Conservation (phyloP, 92 coral and sea anemone genomes). For the Anthopleura xanthogrammica region DNA sequence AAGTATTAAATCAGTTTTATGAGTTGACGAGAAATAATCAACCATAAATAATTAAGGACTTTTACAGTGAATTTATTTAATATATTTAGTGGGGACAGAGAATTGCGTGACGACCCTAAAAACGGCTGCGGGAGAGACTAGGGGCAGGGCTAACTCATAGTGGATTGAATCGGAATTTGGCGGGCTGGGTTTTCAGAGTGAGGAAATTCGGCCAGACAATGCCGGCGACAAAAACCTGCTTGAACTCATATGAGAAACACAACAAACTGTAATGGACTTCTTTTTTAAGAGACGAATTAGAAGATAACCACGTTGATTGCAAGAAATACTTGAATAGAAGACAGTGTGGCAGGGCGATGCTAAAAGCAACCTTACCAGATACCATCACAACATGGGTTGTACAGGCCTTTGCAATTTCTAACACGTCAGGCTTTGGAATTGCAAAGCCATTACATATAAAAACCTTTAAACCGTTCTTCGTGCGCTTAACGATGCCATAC, state of each 20-base stretch:
- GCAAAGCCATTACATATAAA: conserved; percentile 65
- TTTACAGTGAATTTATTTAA: no score
- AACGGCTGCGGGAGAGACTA: no score
- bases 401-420: conserved; percentile 92
- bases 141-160: no score
- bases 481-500: conserved; percentile 78
- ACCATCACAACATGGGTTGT: conserved; percentile 91
- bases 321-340: background rate
- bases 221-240: no score
- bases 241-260: no score
- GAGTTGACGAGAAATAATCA: no score
- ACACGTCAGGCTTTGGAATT: conserved; percentile 88
- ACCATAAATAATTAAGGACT: no score
- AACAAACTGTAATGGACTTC: background rate
- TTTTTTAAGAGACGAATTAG: background rate
- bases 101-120: no score
- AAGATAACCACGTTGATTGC: background rate
- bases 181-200: no score
- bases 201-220: no score
- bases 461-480: conserved; percentile 48
- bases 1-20: background rate
- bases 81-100: no score
- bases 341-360: conserved; percentile 5
- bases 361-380: conserved; percentile 79
- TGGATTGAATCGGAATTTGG: no score